Conservation (phyloP, 2,888 invertebrate species). For the Tipula helvola region DNA sequence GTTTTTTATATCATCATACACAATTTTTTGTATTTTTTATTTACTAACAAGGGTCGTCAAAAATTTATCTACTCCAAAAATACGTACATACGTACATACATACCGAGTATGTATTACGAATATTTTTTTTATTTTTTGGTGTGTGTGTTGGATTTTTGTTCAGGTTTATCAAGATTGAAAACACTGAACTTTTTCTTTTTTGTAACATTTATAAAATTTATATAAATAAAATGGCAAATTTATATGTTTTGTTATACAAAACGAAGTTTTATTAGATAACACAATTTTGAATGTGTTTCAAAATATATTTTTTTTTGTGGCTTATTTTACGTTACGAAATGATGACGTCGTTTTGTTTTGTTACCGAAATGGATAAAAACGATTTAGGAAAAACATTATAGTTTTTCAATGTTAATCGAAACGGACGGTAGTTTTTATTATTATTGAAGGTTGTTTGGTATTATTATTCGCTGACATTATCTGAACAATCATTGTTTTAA, state of each 20-base stretch:
- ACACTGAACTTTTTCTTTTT: neutral
- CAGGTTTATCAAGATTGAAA: neutral
- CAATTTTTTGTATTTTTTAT: neutral
- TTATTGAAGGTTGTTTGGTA: too few relatives aligned
- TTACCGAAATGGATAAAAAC: neutral
- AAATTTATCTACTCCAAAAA: neutral
- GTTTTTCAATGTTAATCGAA: too few relatives aligned
- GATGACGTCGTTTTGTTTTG: neutral
- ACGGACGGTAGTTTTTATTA: too few relatives aligned
- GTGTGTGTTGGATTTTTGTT: neutral
- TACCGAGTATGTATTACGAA: neutral
- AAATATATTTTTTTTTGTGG: neutral
- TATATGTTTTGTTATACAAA: neutral
- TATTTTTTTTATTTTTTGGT: neutral
- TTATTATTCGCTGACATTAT: too few relatives aligned
- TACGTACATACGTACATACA: neutral
- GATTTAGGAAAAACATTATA: too few relatives aligned
- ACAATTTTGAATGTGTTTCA: neutral
- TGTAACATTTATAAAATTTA: neutral
- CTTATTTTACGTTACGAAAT: neutral
- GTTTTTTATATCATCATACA: neutral
- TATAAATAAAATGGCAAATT: neutral
- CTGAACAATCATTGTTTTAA: too few relatives aligned
- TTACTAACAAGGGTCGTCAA: slow-evolving; percentile 4
- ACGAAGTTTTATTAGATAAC: neutral